A percentile compares a stretch with the other conserved stretches of the same genome.
These are phyloP conservation scores for Luperina testacea DNA, from an alignment of 2,888 invertebrate species.

Conservation along the genomic window DNA sequence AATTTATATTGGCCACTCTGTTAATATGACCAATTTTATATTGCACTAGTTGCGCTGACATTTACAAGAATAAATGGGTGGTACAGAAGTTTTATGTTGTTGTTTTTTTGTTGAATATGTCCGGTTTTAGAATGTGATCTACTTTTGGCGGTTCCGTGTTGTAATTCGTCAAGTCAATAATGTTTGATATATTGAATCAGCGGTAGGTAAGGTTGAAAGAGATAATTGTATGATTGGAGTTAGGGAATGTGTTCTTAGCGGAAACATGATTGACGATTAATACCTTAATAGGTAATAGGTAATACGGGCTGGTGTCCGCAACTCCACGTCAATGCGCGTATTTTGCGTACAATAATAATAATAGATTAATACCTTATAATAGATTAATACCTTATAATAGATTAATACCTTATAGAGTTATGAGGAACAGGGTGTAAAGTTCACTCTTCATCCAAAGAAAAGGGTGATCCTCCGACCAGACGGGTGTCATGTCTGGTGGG, in stretches of 20 bases:
- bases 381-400: too few species aligned
- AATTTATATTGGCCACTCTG: constrained; percentile 1
- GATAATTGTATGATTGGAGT: constrained; percentile 31
- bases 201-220: constrained; percentile 4
- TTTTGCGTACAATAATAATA: too few species aligned
- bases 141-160: constrained; percentile 59
- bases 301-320: too few species aligned
- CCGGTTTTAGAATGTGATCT: constrained; percentile 61
- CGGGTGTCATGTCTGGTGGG: too few species aligned
- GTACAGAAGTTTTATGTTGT: constrained; percentile 43
- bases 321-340: too few species aligned
- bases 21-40: constrained; percentile 49
- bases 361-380: too few species aligned
- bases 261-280: constrained; percentile 8
- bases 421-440: too few species aligned
- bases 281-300: too few species aligned
- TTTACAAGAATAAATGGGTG: constrained; percentile 46
- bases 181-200: constrained; percentile 50
- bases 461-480: too few species aligned
- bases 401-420: neutral
- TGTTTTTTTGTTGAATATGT: constrained; percentile 51
- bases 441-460: too few species aligned
- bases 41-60: constrained; percentile 40
- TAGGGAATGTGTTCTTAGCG: constrained; percentile 14
- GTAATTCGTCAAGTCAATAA: constrained; percentile 52